phyloP scores from a whole-genome alignment of 1,140 invertebrate genomes.

The Homarus americanus region DNA sequence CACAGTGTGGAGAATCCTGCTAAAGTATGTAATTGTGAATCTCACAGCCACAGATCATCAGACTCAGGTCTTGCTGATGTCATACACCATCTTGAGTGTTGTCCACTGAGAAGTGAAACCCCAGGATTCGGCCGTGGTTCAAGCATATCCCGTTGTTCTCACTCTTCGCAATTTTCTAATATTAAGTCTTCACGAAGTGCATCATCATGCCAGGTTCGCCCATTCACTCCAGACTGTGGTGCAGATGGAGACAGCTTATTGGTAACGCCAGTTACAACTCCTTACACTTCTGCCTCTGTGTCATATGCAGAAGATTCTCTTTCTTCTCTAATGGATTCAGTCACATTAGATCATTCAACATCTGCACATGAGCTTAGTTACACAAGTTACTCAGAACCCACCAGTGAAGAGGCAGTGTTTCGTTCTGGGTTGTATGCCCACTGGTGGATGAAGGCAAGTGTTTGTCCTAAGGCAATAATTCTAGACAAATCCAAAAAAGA shows the following conservation, averaged over 20 bases:
- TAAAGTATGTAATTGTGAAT: conserved; percentile 70
- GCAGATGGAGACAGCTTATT: conserved; percentile 56
- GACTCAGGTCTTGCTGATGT: conserved; percentile 91
- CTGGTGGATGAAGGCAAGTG: conserved; percentile 91
- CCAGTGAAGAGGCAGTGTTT: conserved; percentile 79
- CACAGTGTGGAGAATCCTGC: conserved; percentile 25
- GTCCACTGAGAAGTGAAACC: conserved; percentile 57
- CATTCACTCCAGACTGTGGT: conserved; percentile 47
- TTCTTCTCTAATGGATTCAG: conserved; percentile 45
- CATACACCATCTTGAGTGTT: conserved; percentile 62
- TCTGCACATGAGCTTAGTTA: conserved; percentile 12
- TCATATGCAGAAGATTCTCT: conserved; percentile 64
- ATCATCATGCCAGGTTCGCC: conserved; percentile 49
- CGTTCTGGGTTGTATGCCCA: conserved; percentile 91
- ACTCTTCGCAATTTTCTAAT: conserved; percentile 51
- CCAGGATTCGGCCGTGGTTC: conserved; percentile 65
- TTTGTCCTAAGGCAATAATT: conserved; percentile 61
- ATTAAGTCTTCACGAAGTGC: conserved; percentile 32
- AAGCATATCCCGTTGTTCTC: conserved; percentile 64
- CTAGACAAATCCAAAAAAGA: conserved; percentile 45
- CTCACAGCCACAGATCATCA: conserved; percentile 82
- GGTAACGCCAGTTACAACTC: conserved; percentile 50
- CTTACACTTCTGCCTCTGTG: conserved; percentile 56
- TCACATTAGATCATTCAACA: conserved; percentile 18
- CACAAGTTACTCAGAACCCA: conserved; percentile 21